Evolutionary conservation across 2,888 invertebrate species (phyloP).

Genomic region (Catocala nupta): DNA sequence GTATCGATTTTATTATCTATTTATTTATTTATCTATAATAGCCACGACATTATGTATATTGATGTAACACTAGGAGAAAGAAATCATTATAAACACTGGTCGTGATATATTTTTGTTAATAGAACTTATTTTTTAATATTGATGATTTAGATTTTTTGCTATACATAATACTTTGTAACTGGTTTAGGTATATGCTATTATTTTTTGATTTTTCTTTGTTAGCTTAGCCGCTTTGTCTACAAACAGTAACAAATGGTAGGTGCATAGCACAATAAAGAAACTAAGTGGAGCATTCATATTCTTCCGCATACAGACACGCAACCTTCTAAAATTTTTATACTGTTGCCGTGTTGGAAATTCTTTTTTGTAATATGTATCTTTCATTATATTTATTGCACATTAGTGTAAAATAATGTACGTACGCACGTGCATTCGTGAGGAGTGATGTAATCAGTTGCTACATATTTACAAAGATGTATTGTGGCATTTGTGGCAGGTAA

Average conservation of each 20-base stretch:
- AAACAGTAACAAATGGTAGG: constrained; percentile 7
- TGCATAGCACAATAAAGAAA: constrained; percentile 22
- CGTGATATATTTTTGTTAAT: no score
- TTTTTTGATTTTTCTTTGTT: no score
- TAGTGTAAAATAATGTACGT: constrained; percentile 37
- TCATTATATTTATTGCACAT: constrained; percentile 45
- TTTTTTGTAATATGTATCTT: constrained; percentile 33
- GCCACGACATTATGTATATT: no score
- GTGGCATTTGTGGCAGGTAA: background rate
- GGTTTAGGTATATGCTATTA: no score
- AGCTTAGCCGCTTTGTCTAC: background rate
- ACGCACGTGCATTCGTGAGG: constrained; percentile 27
- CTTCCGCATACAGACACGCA: constrained; percentile 48
- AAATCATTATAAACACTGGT: no score
- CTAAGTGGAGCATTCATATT: constrained; percentile 42
- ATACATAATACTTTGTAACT: no score
- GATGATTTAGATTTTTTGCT: no score
- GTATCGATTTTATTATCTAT: no score
- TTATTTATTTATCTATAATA: no score
- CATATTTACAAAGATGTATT: constrained; percentile 3
- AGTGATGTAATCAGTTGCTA: constrained; percentile 32
- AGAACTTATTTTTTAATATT: no score
- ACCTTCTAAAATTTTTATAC: constrained; percentile 49
- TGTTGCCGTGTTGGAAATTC: constrained; percentile 38
- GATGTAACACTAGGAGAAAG: no score